Evolutionary conservation across 2,888 invertebrate genomes (phyloP).

Genomic region (Hirtodrosophila cameraria): DNA sequence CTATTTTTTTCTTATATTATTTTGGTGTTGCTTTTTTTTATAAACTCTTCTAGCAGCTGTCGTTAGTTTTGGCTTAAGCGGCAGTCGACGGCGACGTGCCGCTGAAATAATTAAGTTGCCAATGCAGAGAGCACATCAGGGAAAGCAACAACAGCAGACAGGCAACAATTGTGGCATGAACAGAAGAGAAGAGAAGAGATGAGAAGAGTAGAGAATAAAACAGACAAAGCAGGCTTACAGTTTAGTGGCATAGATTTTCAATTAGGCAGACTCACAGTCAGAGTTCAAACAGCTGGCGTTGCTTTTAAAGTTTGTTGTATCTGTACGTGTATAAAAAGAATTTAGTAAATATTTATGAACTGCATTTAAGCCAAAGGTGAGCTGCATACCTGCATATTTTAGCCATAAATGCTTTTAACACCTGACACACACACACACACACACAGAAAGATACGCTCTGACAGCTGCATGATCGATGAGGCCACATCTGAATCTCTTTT

Average conservation of each 20-base stretch:
- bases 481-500: background rate
- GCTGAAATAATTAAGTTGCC: conserved; percentile 75
- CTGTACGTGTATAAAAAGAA: too few species aligned
- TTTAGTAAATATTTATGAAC: conserved; percentile 20
- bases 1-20: conserved; percentile 26
- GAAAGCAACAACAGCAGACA: conserved; percentile 5
- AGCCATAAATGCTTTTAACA: conserved; percentile 4
- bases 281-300: conserved; percentile 38
- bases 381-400: conserved; percentile 16
- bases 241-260: conserved; percentile 69
- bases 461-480: conserved; percentile 38
- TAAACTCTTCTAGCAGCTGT: conserved; percentile 63
- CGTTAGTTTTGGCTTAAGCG: conserved; percentile 64
- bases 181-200: background rate
- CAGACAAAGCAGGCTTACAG: conserved; percentile 48
- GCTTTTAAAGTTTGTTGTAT: conserved; percentile 14
- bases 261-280: conserved; percentile 48
- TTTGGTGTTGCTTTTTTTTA: too few species aligned
- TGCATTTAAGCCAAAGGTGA: conserved; percentile 37
- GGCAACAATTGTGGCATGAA: background rate
- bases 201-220: background rate
- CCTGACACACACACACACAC: conserved; percentile 2
- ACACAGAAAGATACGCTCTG: conserved; percentile 4
- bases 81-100: conserved; percentile 62
- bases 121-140: conserved; percentile 24